Evolutionary conservation across 1,140 invertebrate species (phyloP), one percentile per base, ranked within the genome.

Genomic region (Orchesella cincta): DNA sequence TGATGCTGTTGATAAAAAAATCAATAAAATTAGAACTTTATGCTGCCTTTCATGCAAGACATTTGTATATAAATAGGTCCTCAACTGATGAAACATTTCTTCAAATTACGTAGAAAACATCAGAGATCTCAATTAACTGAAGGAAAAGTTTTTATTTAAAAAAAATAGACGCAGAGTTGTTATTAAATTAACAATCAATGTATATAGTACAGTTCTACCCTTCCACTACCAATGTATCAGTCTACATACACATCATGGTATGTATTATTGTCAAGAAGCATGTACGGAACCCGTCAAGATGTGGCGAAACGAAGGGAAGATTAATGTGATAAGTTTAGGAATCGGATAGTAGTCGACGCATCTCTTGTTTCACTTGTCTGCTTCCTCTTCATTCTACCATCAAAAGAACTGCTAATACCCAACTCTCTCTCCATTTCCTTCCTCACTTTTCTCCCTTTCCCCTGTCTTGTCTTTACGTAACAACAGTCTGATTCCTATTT

Each of bases 251-350:
- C 23, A 57, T 23, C 5, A 57, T 18, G 3, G 12, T 18, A 18
- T 12, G 23, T 57, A 46, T 8, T 23, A 73, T 73, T 28, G 71
- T n/a, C 14, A 73, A 23, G 1, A 73, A 39, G 35, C 35, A 35
- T 12, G 51, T 26, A 73, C 33, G 74, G 76, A 81, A 78, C 78
- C 78, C 76, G 80, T 81, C 80, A 81, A 81, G 80, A 79, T 81
- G 80, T 81, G 78, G 80, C 78, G 80, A 81, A 81, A 81, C 78
- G 80, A 81, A 75, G 73, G 76, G 80, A 81, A 81, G 80, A 81
- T 81, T 81, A 81, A 81, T 81, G 80, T 80, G 80, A 81, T 81
- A 81, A 81, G 74, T 81, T 81, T 81, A 33, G 62, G 31, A 31
- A 31, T 33, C 26, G 31, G 62, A 67, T 67, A 23, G 62, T 33